phyloP scores from a whole-genome alignment of 2,888 invertebrate species.

The Esperia sulphurella region DNA sequence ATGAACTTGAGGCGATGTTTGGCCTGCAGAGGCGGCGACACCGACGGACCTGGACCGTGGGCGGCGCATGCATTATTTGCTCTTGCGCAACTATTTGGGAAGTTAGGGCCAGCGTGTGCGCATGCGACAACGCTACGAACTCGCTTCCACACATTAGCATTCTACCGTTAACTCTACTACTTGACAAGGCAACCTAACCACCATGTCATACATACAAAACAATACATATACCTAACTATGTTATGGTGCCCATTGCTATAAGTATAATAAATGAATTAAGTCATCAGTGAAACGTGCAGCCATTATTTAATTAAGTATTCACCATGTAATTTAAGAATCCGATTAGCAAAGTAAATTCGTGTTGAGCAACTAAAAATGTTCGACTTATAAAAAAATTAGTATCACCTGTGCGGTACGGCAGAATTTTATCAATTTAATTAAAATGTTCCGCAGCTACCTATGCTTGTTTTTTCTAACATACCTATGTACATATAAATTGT shows the following conservation, averaged over 20 bases:
- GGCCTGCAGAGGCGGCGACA: slow-evolving; percentile 31
- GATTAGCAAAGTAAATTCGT: not conserved
- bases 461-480: too few relatives aligned
- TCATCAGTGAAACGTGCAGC: not conserved
- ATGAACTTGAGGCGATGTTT: slow-evolving; percentile 61
- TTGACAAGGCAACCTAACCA: slow-evolving; percentile 48
- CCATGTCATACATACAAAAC: slow-evolving; percentile 40
- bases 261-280: slow-evolving; percentile 4
- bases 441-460: too few relatives aligned
- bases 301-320: not conserved
- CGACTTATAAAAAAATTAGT: not conserved
- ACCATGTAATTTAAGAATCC: too few relatives aligned
- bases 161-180: slow-evolving; percentile 67
- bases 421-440: too few relatives aligned
- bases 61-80: slow-evolving; percentile 45
- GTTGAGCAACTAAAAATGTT: not conserved
- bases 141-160: slow-evolving; percentile 62
- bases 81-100: slow-evolving; percentile 67
- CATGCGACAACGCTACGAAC: slow-evolving; percentile 51
- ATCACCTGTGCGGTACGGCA: too few relatives aligned
- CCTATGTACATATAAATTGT: too few relatives aligned
- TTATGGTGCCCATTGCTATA: slow-evolving; percentile 8
- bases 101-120: slow-evolving; percentile 36
- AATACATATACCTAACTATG: slow-evolving; percentile 28
- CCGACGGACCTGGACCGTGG: slow-evolving; percentile 35